These are phyloP conservation scores for Rana temporaria DNA, from an alignment of 2,113 vertebrate genomes.

Conservation along the genomic window DNA sequence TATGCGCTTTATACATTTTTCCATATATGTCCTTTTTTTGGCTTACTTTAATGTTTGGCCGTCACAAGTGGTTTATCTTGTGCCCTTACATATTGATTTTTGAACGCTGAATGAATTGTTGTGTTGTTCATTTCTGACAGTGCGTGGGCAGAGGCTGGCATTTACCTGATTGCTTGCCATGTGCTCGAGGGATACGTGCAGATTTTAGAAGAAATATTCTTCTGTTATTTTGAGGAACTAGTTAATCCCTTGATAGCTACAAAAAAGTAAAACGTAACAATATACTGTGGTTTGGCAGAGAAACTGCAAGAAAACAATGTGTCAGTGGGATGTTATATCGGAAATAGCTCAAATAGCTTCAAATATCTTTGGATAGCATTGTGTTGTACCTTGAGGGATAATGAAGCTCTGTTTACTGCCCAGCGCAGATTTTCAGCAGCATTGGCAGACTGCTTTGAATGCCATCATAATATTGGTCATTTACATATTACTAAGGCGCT, in stretches of 20 bases:
- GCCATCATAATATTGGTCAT: too few species aligned
- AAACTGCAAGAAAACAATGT: neutral
- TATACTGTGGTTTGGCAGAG: constrained; percentile 31
- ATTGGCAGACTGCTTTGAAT: neutral
- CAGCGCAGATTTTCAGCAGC: neutral
- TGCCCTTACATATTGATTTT: neutral
- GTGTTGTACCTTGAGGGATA: neutral
- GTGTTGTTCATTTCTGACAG: constrained; percentile 13
- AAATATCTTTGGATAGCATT: constrained; percentile 6
- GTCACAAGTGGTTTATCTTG: constrained; percentile 16
- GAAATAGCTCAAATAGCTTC: neutral
- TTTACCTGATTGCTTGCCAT: constrained; percentile 41
- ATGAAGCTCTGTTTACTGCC: neutral
- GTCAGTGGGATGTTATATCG: neutral
- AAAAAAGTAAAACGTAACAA: neutral
- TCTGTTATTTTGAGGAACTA: neutral
- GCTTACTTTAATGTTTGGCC: neutral
- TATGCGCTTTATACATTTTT: neutral
- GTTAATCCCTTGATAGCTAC: constrained; percentile 41
- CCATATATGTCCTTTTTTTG: constrained; percentile 11
- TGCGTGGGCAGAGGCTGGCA: constrained; percentile 17
- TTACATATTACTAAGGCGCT: neutral
- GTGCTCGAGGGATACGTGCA: constrained; percentile 5
- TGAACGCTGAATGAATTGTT: neutral
- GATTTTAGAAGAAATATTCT: constrained; percentile 24